Conservation (phyloP, 2,113 vertebrate species). For the Anseranas semipalmata region DNA sequence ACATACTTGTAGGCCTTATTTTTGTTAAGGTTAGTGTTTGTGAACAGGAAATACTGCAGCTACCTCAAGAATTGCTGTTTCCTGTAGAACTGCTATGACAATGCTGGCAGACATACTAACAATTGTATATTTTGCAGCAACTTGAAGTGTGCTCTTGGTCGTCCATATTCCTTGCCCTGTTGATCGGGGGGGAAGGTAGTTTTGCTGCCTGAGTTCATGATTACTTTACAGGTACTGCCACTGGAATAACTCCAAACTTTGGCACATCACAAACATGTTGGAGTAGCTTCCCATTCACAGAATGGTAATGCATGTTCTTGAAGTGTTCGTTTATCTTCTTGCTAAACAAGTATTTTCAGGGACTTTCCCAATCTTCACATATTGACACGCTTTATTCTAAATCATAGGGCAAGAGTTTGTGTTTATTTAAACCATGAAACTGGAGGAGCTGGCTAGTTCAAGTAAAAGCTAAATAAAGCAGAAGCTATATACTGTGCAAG, state of each 20-base stretch:
- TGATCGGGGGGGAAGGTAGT: accelerated
- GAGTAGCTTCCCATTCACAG: too few species aligned
- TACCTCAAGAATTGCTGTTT: background rate
- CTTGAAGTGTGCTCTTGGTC: accelerated
- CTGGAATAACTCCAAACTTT: accelerated
- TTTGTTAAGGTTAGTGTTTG: background rate
- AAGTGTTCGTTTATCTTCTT: accelerated
- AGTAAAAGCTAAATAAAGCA: background rate
- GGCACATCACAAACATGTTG: background rate
- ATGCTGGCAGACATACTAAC: background rate
- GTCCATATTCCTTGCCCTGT: accelerated
- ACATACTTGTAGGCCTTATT: background rate
- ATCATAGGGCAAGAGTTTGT: accelerated
- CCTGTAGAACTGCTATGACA: accelerated
- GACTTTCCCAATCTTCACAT: accelerated
- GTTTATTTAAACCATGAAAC: background rate
- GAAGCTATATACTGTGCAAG: accelerated
- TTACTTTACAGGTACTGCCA: background rate
- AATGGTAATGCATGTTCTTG: accelerated
- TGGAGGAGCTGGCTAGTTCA: background rate
- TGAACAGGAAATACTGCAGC: background rate
- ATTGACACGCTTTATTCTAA: background rate
- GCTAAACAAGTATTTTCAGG: background rate
- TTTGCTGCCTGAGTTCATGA: too few species aligned
- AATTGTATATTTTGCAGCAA: accelerated